Evolutionary conservation across 2,888 invertebrate species (phyloP).

Genomic region (Andrena haemorrhoa): DNA sequence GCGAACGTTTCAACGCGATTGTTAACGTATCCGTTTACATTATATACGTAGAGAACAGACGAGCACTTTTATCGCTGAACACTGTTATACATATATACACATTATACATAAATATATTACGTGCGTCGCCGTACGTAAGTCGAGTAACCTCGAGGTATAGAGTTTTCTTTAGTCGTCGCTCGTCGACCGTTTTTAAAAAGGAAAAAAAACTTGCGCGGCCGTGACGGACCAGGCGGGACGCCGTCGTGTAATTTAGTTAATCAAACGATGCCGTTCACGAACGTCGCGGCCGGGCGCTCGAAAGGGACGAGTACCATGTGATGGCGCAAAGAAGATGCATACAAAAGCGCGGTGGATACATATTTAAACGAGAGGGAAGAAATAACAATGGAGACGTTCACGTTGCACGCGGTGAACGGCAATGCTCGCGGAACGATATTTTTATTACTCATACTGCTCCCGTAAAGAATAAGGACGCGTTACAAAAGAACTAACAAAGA

Average conservation of each 20-base stretch:
- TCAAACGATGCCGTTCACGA: constrained; percentile 7
- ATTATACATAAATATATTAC: constrained; percentile 15
- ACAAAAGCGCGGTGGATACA: constrained; percentile 24
- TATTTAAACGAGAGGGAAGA: constrained; percentile 52
- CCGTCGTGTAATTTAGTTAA: constrained; percentile 3
- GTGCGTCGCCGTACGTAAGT: constrained; percentile 21
- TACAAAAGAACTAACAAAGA: constrained; percentile 33
- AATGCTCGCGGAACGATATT: constrained; percentile 70
- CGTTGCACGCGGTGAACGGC: constrained; percentile 38
- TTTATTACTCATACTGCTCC: constrained; percentile 72
- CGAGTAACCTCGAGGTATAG: constrained; percentile 17
- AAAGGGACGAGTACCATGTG: constrained; percentile 65
- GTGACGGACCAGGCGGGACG: neutral
- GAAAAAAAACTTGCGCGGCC: neutral
- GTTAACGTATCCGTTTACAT: constrained; percentile 56
- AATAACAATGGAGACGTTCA: constrained; percentile 33
- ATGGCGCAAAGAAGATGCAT: constrained; percentile 34
- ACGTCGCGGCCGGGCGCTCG: constrained; percentile 28
- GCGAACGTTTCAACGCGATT: constrained; percentile 53
- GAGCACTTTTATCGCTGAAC: constrained; percentile 46
- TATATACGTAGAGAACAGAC: constrained; percentile 29
- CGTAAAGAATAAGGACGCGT: constrained; percentile 65
- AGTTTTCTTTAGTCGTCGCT: constrained; percentile 38
- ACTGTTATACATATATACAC: constrained; percentile 41
- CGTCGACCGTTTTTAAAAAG: constrained; percentile 19